phyloP scores from a whole-genome alignment of 2,888 invertebrate genomes.

The Drosophila pegasa region DNA sequence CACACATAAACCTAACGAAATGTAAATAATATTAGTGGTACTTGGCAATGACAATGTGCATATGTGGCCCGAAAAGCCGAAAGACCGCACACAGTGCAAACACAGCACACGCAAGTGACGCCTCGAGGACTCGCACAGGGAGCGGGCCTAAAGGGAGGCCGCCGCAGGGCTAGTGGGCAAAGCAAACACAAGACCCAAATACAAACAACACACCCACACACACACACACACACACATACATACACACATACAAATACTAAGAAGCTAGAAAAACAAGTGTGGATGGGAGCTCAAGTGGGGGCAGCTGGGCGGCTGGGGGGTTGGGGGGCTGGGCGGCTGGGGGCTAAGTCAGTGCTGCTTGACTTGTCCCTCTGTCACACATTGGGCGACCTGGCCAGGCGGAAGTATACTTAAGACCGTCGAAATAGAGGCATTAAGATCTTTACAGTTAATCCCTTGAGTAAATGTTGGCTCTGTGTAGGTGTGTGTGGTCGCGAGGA shows the following conservation, averaged over 20 bases:
- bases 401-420: slow-evolving; percentile 81
- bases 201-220: slow-evolving; percentile 58
- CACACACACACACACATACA: slow-evolving; percentile 35
- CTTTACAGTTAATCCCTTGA: slow-evolving; percentile 83
- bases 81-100: slow-evolving; percentile 61
- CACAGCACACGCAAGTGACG: slow-evolving; percentile 63
- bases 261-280: slow-evolving; percentile 65
- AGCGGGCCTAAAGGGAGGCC: slow-evolving; percentile 6
- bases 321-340: slow-evolving; percentile 8
- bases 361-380: slow-evolving; percentile 75
- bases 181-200: slow-evolving; percentile 67
- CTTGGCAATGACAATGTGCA: slow-evolving; percentile 80
- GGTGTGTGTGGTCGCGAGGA: slow-evolving; percentile 17
- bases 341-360: slow-evolving; percentile 65
- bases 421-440: slow-evolving; percentile 82
- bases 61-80: slow-evolving; percentile 68
- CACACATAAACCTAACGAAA: slow-evolving; percentile 71
- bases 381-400: slow-evolving; percentile 55
- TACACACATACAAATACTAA: slow-evolving; percentile 40
- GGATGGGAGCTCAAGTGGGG: neutral
- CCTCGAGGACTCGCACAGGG: slow-evolving; percentile 44
- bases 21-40: slow-evolving; percentile 79
- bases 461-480: slow-evolving; percentile 70
- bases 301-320: slow-evolving; percentile 1
- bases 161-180: slow-evolving; percentile 72